Conservation (phyloP, 1,140 invertebrate genomes). For the Heterodera schachtii region DNA sequence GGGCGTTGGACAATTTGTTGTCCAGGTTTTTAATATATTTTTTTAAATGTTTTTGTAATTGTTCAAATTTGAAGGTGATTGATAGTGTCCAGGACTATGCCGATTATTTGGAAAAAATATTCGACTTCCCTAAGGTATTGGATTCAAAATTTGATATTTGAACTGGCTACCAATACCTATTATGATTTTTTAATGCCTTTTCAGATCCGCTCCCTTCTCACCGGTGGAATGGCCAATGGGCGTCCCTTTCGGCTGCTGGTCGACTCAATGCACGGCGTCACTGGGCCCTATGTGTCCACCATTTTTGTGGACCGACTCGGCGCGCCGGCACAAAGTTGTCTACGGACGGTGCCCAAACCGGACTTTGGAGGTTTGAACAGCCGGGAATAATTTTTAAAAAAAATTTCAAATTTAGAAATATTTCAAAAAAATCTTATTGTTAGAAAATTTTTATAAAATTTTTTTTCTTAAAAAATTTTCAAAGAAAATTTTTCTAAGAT, state of each 20-base stretch:
- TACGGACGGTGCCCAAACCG: slow-evolving; percentile 67
- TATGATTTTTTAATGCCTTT: too few relatives aligned
- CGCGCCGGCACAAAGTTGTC: slow-evolving; percentile 66
- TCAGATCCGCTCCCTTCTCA: slow-evolving; percentile 77
- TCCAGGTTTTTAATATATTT: slow-evolving; percentile 68
- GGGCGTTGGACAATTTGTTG: slow-evolving; percentile 75
- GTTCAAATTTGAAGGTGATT: slow-evolving; percentile 73
- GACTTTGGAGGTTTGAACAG: slow-evolving; percentile 88
- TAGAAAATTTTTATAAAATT: too few relatives aligned
- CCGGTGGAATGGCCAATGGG: slow-evolving; percentile 70
- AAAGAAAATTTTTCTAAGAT: too few relatives aligned
- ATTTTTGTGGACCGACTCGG: slow-evolving; percentile 87
- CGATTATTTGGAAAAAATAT: slow-evolving; percentile 90
- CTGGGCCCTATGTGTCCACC: slow-evolving; percentile 87
- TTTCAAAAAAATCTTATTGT: too few relatives aligned
- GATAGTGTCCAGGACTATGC: slow-evolving; percentile 90
- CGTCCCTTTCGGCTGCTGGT: slow-evolving; percentile 83
- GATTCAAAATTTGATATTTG: neutral
- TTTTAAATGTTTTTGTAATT: neutral
- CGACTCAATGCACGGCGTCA: slow-evolving; percentile 93
- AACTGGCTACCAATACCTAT: too few relatives aligned
- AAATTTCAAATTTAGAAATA: too few relatives aligned
- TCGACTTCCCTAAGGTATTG: slow-evolving; percentile 77
- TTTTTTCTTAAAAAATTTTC: too few relatives aligned
- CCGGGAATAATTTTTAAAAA: too few relatives aligned